Evolutionary conservation across 2,888 invertebrate species (phyloP), one percentile per base, ranked within the genome.

Genomic region (Cheilosia variabilis): DNA sequence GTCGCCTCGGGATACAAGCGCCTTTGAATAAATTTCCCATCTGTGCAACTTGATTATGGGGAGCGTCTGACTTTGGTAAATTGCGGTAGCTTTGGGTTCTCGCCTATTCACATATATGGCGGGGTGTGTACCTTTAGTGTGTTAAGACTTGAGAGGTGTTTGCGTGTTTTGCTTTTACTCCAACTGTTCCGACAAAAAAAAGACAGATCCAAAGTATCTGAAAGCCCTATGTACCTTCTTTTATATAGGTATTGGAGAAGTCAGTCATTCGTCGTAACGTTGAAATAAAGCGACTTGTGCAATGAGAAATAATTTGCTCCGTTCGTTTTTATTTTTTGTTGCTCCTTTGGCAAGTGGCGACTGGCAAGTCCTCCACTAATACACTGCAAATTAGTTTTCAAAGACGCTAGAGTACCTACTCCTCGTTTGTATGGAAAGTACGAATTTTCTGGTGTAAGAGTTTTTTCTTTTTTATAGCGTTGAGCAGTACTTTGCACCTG

Each of bases 301-400:
- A 72, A 45, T 66, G 58, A 66, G 72, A 72, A 66, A 79, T 60
- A 79, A 72, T 79, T 72, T 79, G 50, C 79, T 62, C 57, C 63
- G 69, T 63, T 31, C 13, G 41, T 34, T 31, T 68, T n/a, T 62
- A 50, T 24, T 43, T 27, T 31, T 17, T 37, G 53, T 13, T 47
- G 34, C 57, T 37, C 52, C 24, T 9, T 45, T 9, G 15, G 7
- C 24, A 19, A 4, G 41, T 22, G 13, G 7, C 22, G 9, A 2
- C 27, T n/a, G 7, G 7, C 22, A 47, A 41, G 31, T 37, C 62
- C 55, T 37, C 13, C 24, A 45, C 62, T 31, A 43, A 37, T 34
- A 57, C 75, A 52, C n/a, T 57, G 57, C 65, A 65, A 65, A 65
- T 73, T 73, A 73, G 63, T 63, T 73, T 73, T 73, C 63, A 71